Base-by-base conservation (phyloP, 2,797 vertebrate species). In the Betta splendens region DNA sequence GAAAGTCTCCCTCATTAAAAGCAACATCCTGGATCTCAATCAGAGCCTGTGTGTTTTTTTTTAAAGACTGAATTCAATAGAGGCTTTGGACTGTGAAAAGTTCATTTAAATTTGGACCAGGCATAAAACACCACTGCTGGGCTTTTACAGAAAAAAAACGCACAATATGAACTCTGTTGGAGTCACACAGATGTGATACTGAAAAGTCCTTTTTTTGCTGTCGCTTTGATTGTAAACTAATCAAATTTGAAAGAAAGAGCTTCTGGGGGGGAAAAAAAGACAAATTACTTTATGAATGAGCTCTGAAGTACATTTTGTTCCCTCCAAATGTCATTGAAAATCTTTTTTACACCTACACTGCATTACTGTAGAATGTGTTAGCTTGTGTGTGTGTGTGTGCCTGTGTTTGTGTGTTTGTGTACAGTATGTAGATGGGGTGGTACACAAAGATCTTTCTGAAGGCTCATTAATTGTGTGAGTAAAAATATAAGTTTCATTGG, bases 1-100 rank as follows among this genome's bases (percentile, higher is more conserved):
- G 55, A 9, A 63, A 66, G 64, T 58, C 26, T 21, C 37, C 61
- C 79, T 84, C 79, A 84, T 87, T 84, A 82, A 87, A 86, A 79
- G 61, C 23, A 67, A 61, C 40, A 73, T 26, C 13, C 23, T 54
- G 46, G 22, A 49, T 64, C 69, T 33, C 42, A 47, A 77, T 50
- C 28, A 66, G 17, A 64, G 52, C 54, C n/a, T 51, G 26, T n/a
- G 9, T 22, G 5, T 60, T 67, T n/a, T n/a, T n/a, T n/a, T n/a
- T 70, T 26, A 23, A 57, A 75, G 58, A 59, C 12, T 12, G 0
- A 37, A 64, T 64, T 60, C 35, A 64, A 61, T 21, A 12, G 20
- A 43, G 11, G 9, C 13, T 60, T 65, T 59, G 35, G 64, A 48
- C 48, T 58, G 51, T 58, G 54, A 73, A 52, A 40, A 38, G 64